Base-by-base conservation (phyloP, 1,140 invertebrate genomes). In the Drosophila nebulosa region DNA sequence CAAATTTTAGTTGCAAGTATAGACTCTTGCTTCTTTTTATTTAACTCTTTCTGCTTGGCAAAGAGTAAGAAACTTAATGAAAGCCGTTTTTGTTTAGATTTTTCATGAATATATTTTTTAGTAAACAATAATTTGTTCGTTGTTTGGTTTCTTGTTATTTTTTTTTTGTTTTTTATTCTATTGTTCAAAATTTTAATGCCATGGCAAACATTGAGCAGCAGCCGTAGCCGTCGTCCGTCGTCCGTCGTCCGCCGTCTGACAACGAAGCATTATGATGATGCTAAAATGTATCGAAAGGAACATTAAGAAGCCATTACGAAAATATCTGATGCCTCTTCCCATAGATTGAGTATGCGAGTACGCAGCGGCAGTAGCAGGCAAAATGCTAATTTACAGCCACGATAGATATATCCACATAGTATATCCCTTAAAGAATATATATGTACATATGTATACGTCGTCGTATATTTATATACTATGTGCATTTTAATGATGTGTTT, bases 111-210 rank as follows among this genome's bases (percentile, higher is more conserved):
- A 66, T 73, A 51, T 9, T 46, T 56, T 46, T 66, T 69, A 60
- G 74, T 88, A 86, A 88, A 86, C 81, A 88, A 65, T 73, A 18
- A 62, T 50, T 60, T 46, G 7, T 46, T 9, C 18, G 3, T 18
- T 46, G 16, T 46, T 46, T 21, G 39, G 39, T 46, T 46, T 14
- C 3, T 36, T 46, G 16, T 3, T 60, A 16, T 42, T 24, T 14
- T 24, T 58, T 22, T 57, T 18, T 57, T 32, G n/a, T 32, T 0
- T 57, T n/a, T 42, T 42, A 10, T 35, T 35, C 32, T 12, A 24
- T 79, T n/a, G n/a, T n/a, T n/a, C n/a, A n/a, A n/a, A n/a, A n/a
- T 79, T 85, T 85, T 69, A 80, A 77, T 86, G 69, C 69, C 64
- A 60, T 70, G 30, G 26, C 64, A 77, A 85, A 84, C 80, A 86